Base-by-base conservation (phyloP, 2,888 invertebrate species). In the Entomobrya multifasciata region DNA sequence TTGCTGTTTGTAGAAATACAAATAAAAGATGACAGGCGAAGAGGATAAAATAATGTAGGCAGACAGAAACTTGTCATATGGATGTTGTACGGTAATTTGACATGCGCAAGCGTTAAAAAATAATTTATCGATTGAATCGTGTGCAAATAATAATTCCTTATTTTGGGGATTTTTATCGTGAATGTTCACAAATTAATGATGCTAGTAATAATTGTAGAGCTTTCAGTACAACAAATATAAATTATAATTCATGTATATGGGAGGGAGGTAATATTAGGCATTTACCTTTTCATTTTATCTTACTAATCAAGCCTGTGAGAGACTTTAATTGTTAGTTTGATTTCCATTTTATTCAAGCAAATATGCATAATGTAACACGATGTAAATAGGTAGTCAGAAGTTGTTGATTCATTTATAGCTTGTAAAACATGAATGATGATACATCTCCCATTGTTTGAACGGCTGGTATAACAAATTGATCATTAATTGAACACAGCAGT, bases 341-440 rank as follows among this genome's bases (percentile, higher is more conserved):
- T 20, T 47, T 74, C 41, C 41, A 25, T 76, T 76, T 57, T 72
- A 8, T 11, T 27, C 4, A 62, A 3, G 30, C 30, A 3, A 10
- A 36, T 62, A 47, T 1, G 5, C n/a, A 5, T 57, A n/a, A n/a
- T n/a, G n/a, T n/a, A n/a, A n/a, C n/a, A 36, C 8, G 8, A 36
- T 36, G 8, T 52, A 52, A 67, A 36, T 49, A 30, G 67, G 49
- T 67, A 79, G 36, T 44, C 36, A 74, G 30, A 25, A 55, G 30
- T 74, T 76, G 76, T 41, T 76, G 76, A 76, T 76, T 17, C 74
- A 25, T 74, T 74, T 74, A 74, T 74, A n/a, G 74, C 30, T 15
- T 30, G 36, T 57, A 76, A 76, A 36, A 49, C 27, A 74, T 52
- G 72, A 74, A 74, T 74, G 52, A 76, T 76, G 76, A 57, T 76